phyloP scores from a whole-genome alignment of 2,113 vertebrate genomes.

The Aspiorhynchus laticeps region DNA sequence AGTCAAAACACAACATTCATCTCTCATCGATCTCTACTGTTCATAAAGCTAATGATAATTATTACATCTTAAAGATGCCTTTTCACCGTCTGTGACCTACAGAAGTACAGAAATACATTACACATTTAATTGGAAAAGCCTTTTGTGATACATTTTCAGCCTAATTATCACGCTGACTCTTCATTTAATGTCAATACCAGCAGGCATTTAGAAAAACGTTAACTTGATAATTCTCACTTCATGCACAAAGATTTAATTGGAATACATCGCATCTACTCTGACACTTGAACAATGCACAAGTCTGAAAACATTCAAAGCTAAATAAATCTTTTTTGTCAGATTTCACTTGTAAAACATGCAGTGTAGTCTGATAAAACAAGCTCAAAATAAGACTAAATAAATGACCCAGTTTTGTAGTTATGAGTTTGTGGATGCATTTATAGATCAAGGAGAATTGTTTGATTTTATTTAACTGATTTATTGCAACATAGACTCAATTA shows the following conservation, averaged over 20 bases:
- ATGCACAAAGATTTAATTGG: neutral
- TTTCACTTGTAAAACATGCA: neutral
- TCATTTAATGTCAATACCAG: neutral
- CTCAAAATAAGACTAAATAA: neutral
- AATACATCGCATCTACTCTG: neutral
- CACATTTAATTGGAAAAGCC: neutral
- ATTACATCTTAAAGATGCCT: neutral
- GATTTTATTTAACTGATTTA: neutral
- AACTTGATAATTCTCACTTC: neutral
- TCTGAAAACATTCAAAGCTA: neutral
- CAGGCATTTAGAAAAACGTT: neutral
- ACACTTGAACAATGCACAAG: neutral
- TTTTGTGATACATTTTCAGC: neutral
- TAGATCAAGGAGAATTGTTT: too few relatives aligned
- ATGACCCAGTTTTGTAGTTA: neutral
- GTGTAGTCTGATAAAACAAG: neutral
- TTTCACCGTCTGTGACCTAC: neutral
- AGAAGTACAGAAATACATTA: neutral
- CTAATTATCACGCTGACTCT: neutral
- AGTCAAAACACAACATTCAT: slow-evolving; percentile 66
- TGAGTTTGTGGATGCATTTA: neutral
- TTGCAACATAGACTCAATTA: neutral
- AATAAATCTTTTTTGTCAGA: neutral
- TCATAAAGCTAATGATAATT: neutral
- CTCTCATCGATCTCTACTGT: neutral